phyloP scores from a whole-genome alignment of 2,113 vertebrate genomes.

The Istiophorus platypterus region DNA sequence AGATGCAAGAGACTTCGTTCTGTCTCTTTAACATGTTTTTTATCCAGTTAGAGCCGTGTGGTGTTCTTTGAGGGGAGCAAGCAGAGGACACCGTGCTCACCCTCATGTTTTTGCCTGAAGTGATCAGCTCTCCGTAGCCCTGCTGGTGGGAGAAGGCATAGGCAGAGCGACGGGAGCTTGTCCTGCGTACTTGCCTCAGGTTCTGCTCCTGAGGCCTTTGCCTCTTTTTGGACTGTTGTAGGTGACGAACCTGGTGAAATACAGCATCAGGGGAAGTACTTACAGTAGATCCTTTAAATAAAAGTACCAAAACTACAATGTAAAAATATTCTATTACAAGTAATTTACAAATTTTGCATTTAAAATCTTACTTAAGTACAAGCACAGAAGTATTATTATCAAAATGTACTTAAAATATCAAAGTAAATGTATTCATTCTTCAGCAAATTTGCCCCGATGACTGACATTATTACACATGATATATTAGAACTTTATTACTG shows the following conservation, averaged over 20 bases:
- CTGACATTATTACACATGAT: not conserved
- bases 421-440: not conserved
- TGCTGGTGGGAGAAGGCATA: constrained; percentile 90
- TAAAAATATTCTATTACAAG: not conserved
- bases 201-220: constrained; percentile 78
- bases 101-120: constrained; percentile 89
- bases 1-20: constrained; percentile 73
- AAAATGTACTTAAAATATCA: not conserved
- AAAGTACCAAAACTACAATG: not conserved
- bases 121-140: constrained; percentile 88
- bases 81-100: constrained; percentile 66
- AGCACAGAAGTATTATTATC: too few relatives aligned
- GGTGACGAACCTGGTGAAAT: constrained; percentile 79
- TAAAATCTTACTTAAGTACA: not conserved
- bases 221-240: constrained; percentile 82
- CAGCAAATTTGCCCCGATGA: not conserved
- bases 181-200: constrained; percentile 83
- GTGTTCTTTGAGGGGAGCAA: constrained; percentile 64
- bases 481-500: too few relatives aligned
- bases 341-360: too few relatives aligned
- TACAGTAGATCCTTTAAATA: not conserved
- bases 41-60: constrained; percentile 78
- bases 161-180: constrained; percentile 87
- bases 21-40: constrained; percentile 75
- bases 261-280: not conserved